Evolutionary conservation across 2,888 invertebrate genomes (phyloP), one percentile per base, ranked within the genome.

Genomic region (Argyresthia goedartella): DNA sequence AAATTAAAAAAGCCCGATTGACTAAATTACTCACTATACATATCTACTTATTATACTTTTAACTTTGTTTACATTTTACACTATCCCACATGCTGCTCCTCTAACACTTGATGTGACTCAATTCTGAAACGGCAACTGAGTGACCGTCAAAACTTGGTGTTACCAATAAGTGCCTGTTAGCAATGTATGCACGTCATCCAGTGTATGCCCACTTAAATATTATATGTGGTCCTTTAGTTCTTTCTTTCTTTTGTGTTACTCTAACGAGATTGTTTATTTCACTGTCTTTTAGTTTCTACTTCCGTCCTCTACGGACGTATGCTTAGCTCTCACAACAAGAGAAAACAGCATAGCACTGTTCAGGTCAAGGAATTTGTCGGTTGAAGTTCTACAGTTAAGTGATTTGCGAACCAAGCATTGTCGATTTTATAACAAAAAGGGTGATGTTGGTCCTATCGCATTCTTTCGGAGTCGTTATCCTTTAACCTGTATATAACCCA

Each of bases 161-260:
- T 25, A 66, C 74, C 72, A 65, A 78, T 76, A 25, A 25, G 72
- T 84, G 84, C 76, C 82, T 85, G 81, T 77, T 81, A 80, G 80
- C 74, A 68, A 71, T 80, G 82, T 82, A 70, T 82, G 85, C 85
- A 86, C 86, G 85, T 81, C 71, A 71, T 74, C 81, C 82, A 73
- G 66, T 81, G 73, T 81, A 67, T 84, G 66, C 76, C 80, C 82
- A 82, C 78, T 82, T 76, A 70, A 64, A 76, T 81, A 81, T 82
- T 86, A 82, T 84, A 84, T 86, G 85, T 86, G 84, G 81, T 84
- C 82, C 71, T 71, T 76, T 76, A 71, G 72, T 79, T 78, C 65
- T 75, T 69, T 56, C 54, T 63, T 69, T 61, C 59, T 73, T 73
- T 76, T 51, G 64, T 75, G 77, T 73, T 74, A 72, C 69, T 72